These are phyloP conservation scores for Astropecten irregularis DNA, from an alignment of 53 echinoderm and acorn worm genomes.

Conservation along the genomic window DNA sequence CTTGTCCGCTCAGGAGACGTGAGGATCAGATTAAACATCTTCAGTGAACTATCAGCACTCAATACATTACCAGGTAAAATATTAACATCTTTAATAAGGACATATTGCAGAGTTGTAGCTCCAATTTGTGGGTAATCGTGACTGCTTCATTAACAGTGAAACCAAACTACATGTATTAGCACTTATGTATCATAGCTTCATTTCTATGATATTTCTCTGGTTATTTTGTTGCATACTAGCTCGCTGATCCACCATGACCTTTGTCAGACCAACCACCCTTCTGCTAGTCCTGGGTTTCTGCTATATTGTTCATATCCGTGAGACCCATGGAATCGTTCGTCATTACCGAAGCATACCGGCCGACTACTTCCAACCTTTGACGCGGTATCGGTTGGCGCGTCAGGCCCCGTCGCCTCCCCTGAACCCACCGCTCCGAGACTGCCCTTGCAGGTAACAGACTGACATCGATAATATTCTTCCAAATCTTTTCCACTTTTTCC, in stretches of 20 bases:
- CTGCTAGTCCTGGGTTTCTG: not conserved
- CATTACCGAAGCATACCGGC: not conserved
- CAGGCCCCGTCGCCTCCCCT: not conserved
- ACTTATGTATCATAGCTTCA: too few species aligned
- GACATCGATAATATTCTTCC: not conserved
- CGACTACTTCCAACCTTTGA: not conserved
- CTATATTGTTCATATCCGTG: not conserved
- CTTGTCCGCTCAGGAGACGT: too few species aligned
- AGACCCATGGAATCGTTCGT: not conserved
- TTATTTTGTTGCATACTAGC: not conserved
- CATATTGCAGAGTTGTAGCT: too few species aligned
- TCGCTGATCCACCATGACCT: not conserved
- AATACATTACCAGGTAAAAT: too few species aligned
- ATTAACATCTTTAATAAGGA: too few species aligned
- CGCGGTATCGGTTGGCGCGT: not conserved
- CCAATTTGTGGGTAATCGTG: too few species aligned
- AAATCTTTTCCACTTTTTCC: too few species aligned
- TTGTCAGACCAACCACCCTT: not conserved
- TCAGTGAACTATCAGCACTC: too few species aligned
- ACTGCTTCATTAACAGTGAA: too few species aligned
- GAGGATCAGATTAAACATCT: too few species aligned
- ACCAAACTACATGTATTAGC: too few species aligned
- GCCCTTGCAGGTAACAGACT: slow-evolving; percentile 6
- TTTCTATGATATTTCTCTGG: too few species aligned
- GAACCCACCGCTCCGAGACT: slow-evolving; percentile 14